These are phyloP conservation scores for Acanthurus tractus DNA, from an alignment of 2,797 vertebrate genomes.

Conservation along the genomic window DNA sequence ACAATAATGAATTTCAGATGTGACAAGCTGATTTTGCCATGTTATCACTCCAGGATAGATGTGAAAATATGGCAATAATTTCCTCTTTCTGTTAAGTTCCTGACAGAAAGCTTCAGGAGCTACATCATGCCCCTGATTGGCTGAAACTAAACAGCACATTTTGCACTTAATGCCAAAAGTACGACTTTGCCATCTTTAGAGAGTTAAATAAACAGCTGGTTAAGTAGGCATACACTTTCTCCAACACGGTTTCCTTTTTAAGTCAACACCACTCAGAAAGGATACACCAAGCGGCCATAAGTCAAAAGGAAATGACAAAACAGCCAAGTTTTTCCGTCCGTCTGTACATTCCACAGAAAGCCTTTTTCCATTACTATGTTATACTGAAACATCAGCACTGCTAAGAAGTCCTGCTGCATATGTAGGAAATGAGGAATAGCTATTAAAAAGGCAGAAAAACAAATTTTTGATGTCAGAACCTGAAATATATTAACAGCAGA, in stretches of 20 bases:
- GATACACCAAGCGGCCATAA: slow-evolving; percentile 63
- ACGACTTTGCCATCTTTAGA: slow-evolving; percentile 51
- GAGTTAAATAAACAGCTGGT: slow-evolving; percentile 72
- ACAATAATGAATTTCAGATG: slow-evolving; percentile 27
- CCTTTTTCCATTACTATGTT: slow-evolving; percentile 57
- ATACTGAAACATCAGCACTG: slow-evolving; percentile 29
- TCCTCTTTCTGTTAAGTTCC: slow-evolving; percentile 35
- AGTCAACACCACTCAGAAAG: slow-evolving; percentile 76
- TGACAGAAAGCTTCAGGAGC: slow-evolving; percentile 25
- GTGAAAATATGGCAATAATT: slow-evolving; percentile 53
- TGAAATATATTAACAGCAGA: slow-evolving; percentile 46
- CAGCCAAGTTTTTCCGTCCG: slow-evolving; percentile 46
- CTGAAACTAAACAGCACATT: slow-evolving; percentile 47
- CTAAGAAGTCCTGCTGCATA: slow-evolving; percentile 5
- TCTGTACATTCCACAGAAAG: slow-evolving; percentile 63
- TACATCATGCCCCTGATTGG: slow-evolving; percentile 20
- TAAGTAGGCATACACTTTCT: slow-evolving; percentile 56
- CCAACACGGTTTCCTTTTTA: slow-evolving; percentile 68
- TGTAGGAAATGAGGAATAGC: slow-evolving; percentile 1
- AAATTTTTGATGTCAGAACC: slow-evolving; percentile 24
- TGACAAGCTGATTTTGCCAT: slow-evolving; percentile 7
- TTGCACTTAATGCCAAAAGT: slow-evolving; percentile 43
- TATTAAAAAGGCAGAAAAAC: neutral
- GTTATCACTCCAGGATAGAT: slow-evolving; percentile 17
- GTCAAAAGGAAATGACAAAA: slow-evolving; percentile 72